Base-by-base conservation (phyloP, 2,888 invertebrate species). In the Cephalotes varians region DNA sequence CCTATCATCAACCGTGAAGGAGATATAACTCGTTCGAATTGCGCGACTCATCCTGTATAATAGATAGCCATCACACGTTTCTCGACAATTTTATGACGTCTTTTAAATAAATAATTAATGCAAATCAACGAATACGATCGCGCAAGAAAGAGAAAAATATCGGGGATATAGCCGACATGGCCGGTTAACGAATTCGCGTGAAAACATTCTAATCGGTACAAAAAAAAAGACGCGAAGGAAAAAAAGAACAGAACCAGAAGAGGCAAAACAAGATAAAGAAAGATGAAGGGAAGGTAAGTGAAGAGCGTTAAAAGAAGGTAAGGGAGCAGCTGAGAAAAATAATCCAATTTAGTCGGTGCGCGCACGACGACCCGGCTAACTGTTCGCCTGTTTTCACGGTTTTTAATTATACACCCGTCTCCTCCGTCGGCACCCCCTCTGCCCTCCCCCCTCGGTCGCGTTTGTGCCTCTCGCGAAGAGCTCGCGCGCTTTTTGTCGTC, bases 331-430 rank as follows among this genome's bases (percentile, higher is more conserved):
- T 83, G 89, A 91, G 92, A 92, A 92, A 93, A 93, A 93, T 93
- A 93, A 93, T 93, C 92, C 91, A 93, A 93, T 93, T 93, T 93
- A 90, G 90, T 87, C 88, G 77, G 85, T 88, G 89, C 85, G 87
- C 84, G 86, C 83, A 83, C 81, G 85, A 85, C 82, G 79, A 81
- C 73, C 82, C 82, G 56, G 83, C 71, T 69, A 77, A 86, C 85
- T 83, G 86, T 83, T 90, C 87, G 89, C 87, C 91, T 90, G 91
- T 93, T 92, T 92, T 92, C 91, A 91, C 90, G 89, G 91, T 92
- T 93, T 90, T 93, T 93, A 93, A 93, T 93, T 93, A 93, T 90
- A 84, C 85, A 84, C 87, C 85, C 81, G 79, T 67, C 80, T 62
- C 51, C 15, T 28, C 58, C 51, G 71, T 71, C 47, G 58, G 76